Conservation (phyloP, 2,113 vertebrate genomes). For the Oryzias melastigma region DNA sequence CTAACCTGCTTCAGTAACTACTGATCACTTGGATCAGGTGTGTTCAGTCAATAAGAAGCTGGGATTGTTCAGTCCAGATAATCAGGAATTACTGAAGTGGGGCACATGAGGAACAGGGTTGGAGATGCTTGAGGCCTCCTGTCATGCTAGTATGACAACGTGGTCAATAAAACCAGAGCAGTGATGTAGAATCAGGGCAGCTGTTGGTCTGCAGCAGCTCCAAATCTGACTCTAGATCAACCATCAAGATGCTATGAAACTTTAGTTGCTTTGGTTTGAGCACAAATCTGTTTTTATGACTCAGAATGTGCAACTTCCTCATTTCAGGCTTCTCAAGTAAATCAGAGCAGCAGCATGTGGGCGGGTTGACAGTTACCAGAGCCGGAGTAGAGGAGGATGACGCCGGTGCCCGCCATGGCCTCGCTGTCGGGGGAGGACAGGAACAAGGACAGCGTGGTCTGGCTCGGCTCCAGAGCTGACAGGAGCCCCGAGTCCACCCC, state of each 20-base stretch:
- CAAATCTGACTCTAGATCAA: background rate
- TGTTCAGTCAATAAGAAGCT: too few relatives aligned
- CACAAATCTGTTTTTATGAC: background rate
- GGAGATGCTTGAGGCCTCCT: background rate
- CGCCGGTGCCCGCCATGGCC: conserved; percentile 76
- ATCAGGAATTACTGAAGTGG: too few relatives aligned
- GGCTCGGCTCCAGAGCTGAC: conserved; percentile 74
- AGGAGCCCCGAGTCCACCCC: conserved; percentile 84
- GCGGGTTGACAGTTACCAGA: conserved; percentile 66
- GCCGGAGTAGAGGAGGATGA: conserved; percentile 82
- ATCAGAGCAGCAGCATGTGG: background rate
- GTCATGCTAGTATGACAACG: conserved; percentile 13
- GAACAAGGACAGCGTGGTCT: conserved; percentile 80
- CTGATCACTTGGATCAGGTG: too few relatives aligned
- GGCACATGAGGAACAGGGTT: too few relatives aligned
- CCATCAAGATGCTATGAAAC: conserved; percentile 1
- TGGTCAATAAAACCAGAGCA: background rate
- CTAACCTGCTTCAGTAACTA: too few relatives aligned
- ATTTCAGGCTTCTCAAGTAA: conserved; percentile 4
- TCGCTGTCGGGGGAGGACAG: conserved; percentile 64
- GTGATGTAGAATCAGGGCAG: background rate
- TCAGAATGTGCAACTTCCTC: conserved; percentile 23
- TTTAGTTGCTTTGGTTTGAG: background rate
- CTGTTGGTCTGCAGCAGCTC: background rate
- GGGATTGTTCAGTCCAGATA: too few relatives aligned